Conservation (phyloP, 2,113 vertebrate genomes). For the Motacilla tschutschensis region DNA sequence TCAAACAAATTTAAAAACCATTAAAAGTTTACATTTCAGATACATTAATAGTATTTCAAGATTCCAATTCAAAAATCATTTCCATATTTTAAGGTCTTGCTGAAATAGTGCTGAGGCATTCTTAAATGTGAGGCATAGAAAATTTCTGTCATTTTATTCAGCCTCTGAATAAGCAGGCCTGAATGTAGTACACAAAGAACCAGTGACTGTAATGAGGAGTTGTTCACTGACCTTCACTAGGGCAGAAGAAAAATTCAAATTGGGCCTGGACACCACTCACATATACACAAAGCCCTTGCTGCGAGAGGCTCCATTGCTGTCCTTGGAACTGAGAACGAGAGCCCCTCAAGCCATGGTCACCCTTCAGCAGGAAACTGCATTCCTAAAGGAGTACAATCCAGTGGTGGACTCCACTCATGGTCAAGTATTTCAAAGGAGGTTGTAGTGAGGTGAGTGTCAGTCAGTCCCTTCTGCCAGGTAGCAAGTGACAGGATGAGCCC, state of each 20-base stretch:
- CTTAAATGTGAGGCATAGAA: background rate
- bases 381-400: background rate
- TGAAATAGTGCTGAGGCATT: background rate
- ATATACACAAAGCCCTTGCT: background rate
- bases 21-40: background rate
- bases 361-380: background rate
- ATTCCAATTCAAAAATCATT: background rate
- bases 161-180: background rate
- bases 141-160: background rate
- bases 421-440: background rate
- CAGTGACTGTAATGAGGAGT: background rate
- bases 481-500: background rate
- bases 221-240: background rate
- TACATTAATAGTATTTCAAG: background rate
- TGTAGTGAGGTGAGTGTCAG: background rate
- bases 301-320: background rate
- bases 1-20: background rate
- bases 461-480: background rate
- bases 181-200: background rate
- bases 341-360: background rate
- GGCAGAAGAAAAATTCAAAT: background rate
- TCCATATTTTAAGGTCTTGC: background rate
- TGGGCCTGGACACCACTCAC: rapidly evolving
- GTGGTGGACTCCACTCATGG: background rate
- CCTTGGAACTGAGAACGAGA: background rate